Base-by-base conservation (phyloP, 2,888 invertebrate species). In the Philopedon plagiatum region DNA sequence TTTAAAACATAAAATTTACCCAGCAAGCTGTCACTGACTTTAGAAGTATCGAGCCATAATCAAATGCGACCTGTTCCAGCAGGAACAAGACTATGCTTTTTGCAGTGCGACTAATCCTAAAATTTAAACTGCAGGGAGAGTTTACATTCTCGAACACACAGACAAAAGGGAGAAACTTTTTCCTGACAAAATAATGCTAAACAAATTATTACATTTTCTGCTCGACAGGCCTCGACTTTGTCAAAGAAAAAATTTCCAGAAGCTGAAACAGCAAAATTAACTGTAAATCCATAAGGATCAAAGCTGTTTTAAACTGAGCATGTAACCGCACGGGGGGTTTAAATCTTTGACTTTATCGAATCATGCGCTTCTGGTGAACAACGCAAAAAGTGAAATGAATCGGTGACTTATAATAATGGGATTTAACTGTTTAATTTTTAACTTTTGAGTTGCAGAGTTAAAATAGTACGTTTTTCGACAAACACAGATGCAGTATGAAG, bases 1-100 rank as follows among this genome's bases (percentile, higher is more conserved):
- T n/a, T n/a, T n/a, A n/a, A n/a, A n/a, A n/a, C n/a, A n/a, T n/a
- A n/a, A n/a, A n/a, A n/a, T n/a, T n/a, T n/a, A n/a, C n/a, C n/a
- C n/a, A n/a, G n/a, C 26, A 7, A 26, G 26, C 26, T 7, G 26
- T 7, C 26, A 3, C 26, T 26, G 26, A 26, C n/a, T 26, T 7
- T 7, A 26, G 4, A 5, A 3, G 13, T 41, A 41, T 39, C 37
- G 51, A 74, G 64, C 68, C 63, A 74, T 78, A 78, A 80, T 79
- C 77, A 77, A 79, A 79, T 79, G 77, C 77, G 78, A 77, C 78
- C 73, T 75, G 74, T 76, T 73, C 71, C 67, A 57, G 75, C 73
- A 71, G 63, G 67, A 77, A 80, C 80, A 80, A 78, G 78, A 78
- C 77, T 80, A 79, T 80, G 80, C 80, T 80, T 78, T 80, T 80